Percentiles rank a stretch among this genome's conserved stretches.
Conservation (phyloP, 2,113 vertebrate genomes). For the Centropus bengalensis region DNA sequence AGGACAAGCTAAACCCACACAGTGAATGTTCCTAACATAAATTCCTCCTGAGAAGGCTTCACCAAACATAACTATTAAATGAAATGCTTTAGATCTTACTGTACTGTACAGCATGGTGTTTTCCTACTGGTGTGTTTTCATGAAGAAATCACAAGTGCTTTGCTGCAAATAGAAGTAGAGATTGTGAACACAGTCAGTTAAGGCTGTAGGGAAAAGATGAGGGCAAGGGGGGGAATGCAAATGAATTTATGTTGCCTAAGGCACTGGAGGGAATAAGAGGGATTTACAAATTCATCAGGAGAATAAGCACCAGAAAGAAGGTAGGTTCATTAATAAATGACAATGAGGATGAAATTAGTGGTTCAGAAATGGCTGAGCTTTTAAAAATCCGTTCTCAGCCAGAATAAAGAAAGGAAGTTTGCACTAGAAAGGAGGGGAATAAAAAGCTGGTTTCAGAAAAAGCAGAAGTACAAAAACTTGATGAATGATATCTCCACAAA, state of each 20-base stretch:
- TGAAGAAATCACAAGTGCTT: constrained; percentile 5
- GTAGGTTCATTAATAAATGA: constrained; percentile 67
- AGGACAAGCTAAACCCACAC: background rate
- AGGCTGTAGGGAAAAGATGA: constrained; percentile 52
- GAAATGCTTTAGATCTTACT: background rate
- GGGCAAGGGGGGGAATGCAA: background rate
- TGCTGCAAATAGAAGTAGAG: background rate
- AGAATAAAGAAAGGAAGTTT: background rate
- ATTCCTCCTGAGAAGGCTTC: background rate
- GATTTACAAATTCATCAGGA: constrained; percentile 65
- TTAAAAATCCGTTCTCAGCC: background rate
- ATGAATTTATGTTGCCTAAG: constrained; percentile 46
- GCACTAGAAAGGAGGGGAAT: background rate
- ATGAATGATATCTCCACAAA: background rate
- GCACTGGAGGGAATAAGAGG: constrained; percentile 58
- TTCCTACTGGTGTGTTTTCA: background rate
- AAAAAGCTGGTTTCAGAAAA: background rate
- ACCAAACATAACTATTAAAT: background rate
- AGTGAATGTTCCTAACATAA: background rate
- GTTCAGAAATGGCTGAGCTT: constrained; percentile 50
- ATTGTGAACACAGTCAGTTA: constrained; percentile 5
- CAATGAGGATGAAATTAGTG: constrained; percentile 52
- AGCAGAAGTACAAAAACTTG: background rate
- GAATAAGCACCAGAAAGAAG: constrained; percentile 48
- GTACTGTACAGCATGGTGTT: background rate